phyloP scores from a whole-genome alignment of 1,140 invertebrate species.

The Brachionus koreanus region DNA sequence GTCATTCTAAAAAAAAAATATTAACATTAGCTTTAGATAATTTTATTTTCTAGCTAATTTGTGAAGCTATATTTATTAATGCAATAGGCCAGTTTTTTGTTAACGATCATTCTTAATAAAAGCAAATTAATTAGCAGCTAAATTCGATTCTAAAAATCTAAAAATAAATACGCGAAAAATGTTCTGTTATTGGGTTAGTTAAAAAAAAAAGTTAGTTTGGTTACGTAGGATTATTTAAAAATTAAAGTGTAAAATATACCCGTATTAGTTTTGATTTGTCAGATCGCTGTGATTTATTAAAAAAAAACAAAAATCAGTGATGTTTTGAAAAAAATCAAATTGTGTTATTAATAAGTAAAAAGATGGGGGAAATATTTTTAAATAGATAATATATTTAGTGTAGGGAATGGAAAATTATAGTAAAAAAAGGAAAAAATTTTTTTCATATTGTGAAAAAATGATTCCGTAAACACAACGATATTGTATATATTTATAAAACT shows the following conservation, averaged over 20 bases:
- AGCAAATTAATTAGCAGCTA: neutral
- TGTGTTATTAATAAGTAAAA: neutral
- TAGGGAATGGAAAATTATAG: no score
- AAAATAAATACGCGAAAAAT: constrained; percentile 24
- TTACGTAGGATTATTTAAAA: neutral
- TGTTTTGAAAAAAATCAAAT: neutral
- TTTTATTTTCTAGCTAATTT: neutral
- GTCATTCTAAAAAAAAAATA: constrained; percentile 49
- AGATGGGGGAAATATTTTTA: neutral
- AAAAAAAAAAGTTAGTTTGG: constrained; percentile 20
- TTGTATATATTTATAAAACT: no score
- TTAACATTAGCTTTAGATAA: neutral
- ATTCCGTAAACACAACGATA: no score
- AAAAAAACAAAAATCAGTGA: constrained; percentile 9
- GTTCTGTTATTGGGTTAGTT: constrained; percentile 7
- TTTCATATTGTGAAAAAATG: no score
- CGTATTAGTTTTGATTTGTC: constrained; percentile 15
- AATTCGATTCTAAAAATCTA: neutral
- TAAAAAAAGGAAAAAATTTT: no score
- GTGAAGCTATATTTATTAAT: neutral
- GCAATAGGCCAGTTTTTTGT: neutral
- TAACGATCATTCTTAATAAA: neutral
- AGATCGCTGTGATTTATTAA: neutral
- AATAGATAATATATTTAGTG: neutral
- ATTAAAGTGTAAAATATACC: constrained; percentile 9